Conservation (phyloP, 2,888 invertebrate genomes). For the Melieria omissa region DNA sequence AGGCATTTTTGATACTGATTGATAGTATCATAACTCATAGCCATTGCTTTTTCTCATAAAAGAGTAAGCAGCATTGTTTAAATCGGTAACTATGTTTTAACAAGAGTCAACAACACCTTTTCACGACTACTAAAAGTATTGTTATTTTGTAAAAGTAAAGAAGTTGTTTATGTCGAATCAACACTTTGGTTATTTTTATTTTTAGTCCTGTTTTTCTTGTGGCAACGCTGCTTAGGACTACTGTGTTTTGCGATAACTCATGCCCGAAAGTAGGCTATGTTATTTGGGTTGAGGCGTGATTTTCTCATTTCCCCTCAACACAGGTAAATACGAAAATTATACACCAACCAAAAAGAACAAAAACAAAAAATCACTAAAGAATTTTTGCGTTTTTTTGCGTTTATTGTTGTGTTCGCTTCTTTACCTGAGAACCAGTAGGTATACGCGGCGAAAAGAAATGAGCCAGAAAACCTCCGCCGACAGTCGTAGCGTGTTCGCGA, state of each 20-base stretch:
- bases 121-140: too few relatives aligned
- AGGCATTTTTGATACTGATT: too few relatives aligned
- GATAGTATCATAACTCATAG: too few relatives aligned
- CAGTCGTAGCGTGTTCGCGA: constrained; percentile 47
- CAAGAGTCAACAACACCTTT: too few relatives aligned
- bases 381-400: neutral
- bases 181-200: too few relatives aligned
- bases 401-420: constrained; percentile 22
- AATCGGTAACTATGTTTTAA: too few relatives aligned
- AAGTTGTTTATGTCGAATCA: too few relatives aligned
- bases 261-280: neutral
- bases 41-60: too few relatives aligned
- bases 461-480: constrained; percentile 19
- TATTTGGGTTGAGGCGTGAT: neutral
- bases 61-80: too few relatives aligned
- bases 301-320: neutral
- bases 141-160: too few relatives aligned
- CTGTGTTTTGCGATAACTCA: neutral
- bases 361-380: constrained; percentile 25
- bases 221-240: neutral
- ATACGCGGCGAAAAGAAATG: constrained; percentile 21
- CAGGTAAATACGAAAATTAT: neutral
- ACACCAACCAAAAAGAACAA: constrained; percentile 8
- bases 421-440: constrained; percentile 28
- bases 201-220: too few relatives aligned